Base-by-base conservation (phyloP, 2,888 invertebrate genomes). In the Drosophila anomalipes region DNA sequence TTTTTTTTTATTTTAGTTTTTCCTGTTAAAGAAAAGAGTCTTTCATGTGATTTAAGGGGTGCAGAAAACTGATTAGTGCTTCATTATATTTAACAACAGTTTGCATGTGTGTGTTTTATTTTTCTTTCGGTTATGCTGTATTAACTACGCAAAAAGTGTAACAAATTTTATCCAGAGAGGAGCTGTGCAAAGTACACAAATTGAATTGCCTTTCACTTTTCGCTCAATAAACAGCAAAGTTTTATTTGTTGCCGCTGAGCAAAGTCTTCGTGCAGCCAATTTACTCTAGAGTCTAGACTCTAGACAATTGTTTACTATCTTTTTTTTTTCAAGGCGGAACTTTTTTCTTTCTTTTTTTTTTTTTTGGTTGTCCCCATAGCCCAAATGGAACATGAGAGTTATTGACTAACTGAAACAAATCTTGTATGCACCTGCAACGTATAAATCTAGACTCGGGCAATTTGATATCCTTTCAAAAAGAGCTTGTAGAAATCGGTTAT, bases 101-200 rank as follows among this genome's bases (percentile, higher is more conserved):
- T 0, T 30, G 14, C 57, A 9, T 58, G 14, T 37, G 22, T 68
- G 14, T 32, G 19, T 14, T 33, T 19, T 37, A 26, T 28, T 14
- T 28, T 52, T 52, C 28, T 5, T 54, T 82, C 53, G 65, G 74
- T 57, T 71, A 79, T 77, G 78, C 72, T 74, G 74, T 70, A 89
- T 87, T 87, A 89, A 87, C 77, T 76, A 86, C 82, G 71, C 81
- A 81, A 83, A 82, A 77, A 86, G 77, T 89, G 87, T 86, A 86
- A 79, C 87, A 89, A 87, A 89, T 89, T 81, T 83, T 84, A 84
- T 67, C 70, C 58, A 59, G 69, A 28, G n/a, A 28, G 14, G 26
- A 73, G 69, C 56, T 69, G 47, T 71, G 54, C 53, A 49, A 68
- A 62, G 52, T 52, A 53, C 51, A 65, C 63, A 78, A 71, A 68